Conservation (phyloP, 2,797 vertebrate genomes). For the Cynopterus sphinx region DNA sequence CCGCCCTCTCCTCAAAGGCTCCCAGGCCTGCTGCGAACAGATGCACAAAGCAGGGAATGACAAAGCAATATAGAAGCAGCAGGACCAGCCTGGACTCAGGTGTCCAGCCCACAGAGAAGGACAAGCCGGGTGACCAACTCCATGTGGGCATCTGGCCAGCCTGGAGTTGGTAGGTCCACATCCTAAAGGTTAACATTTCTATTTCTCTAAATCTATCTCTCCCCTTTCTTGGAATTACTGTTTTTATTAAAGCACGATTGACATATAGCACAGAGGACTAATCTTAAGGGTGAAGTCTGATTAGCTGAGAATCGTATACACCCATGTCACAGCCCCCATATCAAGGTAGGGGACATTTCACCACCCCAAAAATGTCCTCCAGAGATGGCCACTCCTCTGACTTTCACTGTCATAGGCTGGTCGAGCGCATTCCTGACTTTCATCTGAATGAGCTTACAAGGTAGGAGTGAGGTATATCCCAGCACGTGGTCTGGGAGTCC, state of each 20-base stretch:
- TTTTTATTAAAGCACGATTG: background rate
- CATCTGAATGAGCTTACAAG: rapidly evolving
- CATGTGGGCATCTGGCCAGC: background rate
- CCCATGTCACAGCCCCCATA: rapidly evolving
- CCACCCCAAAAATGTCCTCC: background rate
- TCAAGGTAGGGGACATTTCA: background rate
- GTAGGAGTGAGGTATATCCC: rapidly evolving
- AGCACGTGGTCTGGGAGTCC: background rate
- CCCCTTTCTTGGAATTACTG: too few relatives aligned
- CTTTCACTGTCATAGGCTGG: rapidly evolving
- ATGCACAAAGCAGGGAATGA: background rate
- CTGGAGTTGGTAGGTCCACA: rapidly evolving
- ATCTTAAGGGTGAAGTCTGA: background rate
- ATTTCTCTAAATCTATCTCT: background rate
- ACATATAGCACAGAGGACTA: background rate
- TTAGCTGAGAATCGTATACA: rapidly evolving
- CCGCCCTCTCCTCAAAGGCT: background rate
- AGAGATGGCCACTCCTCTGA: rapidly evolving
- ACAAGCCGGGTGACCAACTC: rapidly evolving
- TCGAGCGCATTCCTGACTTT: background rate
- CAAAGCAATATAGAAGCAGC: background rate
- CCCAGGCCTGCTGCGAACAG: background rate
- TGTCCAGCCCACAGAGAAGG: background rate
- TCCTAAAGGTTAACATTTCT: rapidly evolving
- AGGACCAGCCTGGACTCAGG: rapidly evolving